phyloP scores from a whole-genome alignment of 2,797 vertebrate genomes.

The Staurois parvus region DNA sequence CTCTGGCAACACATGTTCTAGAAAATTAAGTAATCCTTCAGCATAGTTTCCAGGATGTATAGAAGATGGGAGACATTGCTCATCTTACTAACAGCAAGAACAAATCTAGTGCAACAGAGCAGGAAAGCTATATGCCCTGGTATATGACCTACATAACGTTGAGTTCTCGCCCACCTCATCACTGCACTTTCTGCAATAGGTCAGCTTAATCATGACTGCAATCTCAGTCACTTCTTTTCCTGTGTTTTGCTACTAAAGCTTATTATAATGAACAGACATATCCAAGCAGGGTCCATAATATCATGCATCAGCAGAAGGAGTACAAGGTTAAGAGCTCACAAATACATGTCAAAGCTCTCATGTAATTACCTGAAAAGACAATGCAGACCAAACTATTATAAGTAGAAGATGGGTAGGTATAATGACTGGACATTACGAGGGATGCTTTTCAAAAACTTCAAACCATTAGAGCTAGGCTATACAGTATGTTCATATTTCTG shows the following conservation, averaged over 20 bases:
- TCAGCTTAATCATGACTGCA: conserved; percentile 44
- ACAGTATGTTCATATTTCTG: no score
- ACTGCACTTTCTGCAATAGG: conserved; percentile 15
- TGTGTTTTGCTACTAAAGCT: background rate
- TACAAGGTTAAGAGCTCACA: background rate
- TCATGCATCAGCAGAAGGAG: conserved; percentile 4
- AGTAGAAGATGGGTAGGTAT: no score
- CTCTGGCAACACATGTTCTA: background rate
- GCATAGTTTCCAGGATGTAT: background rate
- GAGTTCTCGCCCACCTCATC: conserved; percentile 10
- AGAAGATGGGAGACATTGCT: background rate
- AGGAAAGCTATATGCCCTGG: background rate
- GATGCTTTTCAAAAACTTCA: no score
- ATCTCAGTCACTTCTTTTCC: conserved; percentile 19
- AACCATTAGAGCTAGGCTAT: no score
- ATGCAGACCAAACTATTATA: background rate
- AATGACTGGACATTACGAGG: no score
- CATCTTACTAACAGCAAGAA: background rate
- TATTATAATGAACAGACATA: conserved; percentile 37
- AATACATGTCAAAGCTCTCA: conserved; percentile 13
- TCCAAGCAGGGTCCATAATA: background rate
- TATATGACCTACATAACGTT: conserved; percentile 32
- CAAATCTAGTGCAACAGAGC: conserved; percentile 2
- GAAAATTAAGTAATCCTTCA: conserved; percentile 7
- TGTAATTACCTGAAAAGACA: conserved; percentile 1